Evolutionary conservation across 2,113 vertebrate genomes (phyloP).

Genomic region (Myrmecobius fasciatus): DNA sequence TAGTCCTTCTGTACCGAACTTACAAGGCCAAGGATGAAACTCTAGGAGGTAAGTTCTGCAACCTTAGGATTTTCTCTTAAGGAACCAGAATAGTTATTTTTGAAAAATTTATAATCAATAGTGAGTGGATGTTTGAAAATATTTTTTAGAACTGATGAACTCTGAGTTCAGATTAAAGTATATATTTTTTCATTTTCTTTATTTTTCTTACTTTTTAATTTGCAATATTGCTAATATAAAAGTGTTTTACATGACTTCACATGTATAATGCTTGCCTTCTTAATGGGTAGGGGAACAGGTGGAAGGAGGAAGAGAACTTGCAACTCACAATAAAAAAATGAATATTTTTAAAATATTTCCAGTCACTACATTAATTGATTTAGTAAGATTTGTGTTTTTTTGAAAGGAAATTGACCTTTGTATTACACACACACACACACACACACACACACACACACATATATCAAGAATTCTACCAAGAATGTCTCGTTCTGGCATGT

Average conservation of each 20-base stretch:
- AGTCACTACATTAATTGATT: too few species aligned
- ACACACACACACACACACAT: too few species aligned
- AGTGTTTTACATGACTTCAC: background rate
- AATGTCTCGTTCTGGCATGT: background rate
- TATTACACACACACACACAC: too few species aligned
- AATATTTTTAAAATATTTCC: background rate
- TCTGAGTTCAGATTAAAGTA: background rate
- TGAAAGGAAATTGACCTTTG: background rate
- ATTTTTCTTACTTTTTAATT: background rate
- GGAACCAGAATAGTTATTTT: background rate
- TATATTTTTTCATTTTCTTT: background rate
- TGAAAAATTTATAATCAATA: background rate
- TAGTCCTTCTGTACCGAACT: slow-evolving; percentile 87
- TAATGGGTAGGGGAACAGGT: background rate
- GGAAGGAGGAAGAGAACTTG: background rate
- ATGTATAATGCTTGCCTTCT: background rate
- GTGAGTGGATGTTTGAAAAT: background rate
- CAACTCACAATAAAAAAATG: too few species aligned
- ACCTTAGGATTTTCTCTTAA: background rate
- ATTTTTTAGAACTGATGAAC: background rate
- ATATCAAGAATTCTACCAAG: too few species aligned
- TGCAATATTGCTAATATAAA: background rate
- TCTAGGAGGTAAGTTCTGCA: slow-evolving; percentile 82
- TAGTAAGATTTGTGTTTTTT: background rate
- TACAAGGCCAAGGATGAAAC: slow-evolving; percentile 78